Base-by-base conservation (phyloP, 2,797 vertebrate species). In the Hippocampus kuda region DNA sequence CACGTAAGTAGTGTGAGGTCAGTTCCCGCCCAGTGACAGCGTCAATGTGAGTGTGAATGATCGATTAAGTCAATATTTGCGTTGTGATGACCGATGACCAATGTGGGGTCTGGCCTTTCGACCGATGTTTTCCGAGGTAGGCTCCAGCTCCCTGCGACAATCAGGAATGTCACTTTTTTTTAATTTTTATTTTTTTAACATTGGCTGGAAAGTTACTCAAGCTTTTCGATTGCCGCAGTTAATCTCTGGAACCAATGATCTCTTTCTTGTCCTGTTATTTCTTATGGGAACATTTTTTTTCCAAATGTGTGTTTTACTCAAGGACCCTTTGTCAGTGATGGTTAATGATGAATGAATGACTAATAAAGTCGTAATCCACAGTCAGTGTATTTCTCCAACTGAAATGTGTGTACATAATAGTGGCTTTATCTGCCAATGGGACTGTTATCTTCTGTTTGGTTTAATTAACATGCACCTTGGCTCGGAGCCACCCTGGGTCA, bases 381-480 rank as follows among this genome's bases (percentile, higher is more conserved):
- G 59, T 34, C 27, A 61, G 27, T 34, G 30, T 38, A 30, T 7
- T 38, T 11, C 6, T 16, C 18, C 59, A 61, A 11, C 30, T n/a
- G 26, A 44, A 46, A 65, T 22, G 20, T 53, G 20, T 22, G 11
- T 20, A 24, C 5, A 68, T 22, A 68, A 71, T 68, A 68, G 44
- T 48, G 60, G 74, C 67, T 75, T 73, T 83, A 71, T 79, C 48
- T 49, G 48, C 18, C 48, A 49, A 49, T 51, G 49, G 49, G 18
- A 66, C 71, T 64, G 63, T 81, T 80, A 74, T 79, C 77, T 77
- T 65, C 66, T 10, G 20, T 61, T 7, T 4, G 78, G 70, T 80
- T 85, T 79, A 85, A 86, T 86, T 80, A 86, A 82, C 75, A 75
- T 70, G 59, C 78, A 69, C 62, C 73, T n/a, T 10, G 72, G 66